Conservation (phyloP, 2,797 vertebrate species). For the Perodicticus potto region DNA sequence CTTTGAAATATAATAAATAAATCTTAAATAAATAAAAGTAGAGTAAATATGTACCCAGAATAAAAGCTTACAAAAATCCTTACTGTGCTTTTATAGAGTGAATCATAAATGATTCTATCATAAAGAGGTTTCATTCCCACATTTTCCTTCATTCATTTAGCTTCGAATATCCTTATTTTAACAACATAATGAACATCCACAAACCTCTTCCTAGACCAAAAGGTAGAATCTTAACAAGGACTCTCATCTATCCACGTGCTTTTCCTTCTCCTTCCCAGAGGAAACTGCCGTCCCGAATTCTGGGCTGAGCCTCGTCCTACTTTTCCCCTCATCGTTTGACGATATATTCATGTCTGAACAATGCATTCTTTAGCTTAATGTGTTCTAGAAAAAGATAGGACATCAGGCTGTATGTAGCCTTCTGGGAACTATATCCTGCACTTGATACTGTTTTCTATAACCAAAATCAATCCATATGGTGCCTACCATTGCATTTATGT, state of each 20-base stretch:
- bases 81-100: background rate
- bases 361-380: background rate
- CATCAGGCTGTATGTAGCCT: background rate
- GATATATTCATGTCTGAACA: background rate
- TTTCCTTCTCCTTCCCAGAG: background rate
- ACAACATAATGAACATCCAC: background rate
- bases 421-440: background rate
- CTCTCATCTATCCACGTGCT: background rate
- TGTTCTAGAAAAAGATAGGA: conserved; percentile 5
- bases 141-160: background rate
- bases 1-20: no score
- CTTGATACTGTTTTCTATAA: background rate
- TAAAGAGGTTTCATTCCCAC: background rate
- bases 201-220: background rate
- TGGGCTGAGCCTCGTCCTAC: background rate
- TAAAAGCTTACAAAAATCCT: background rate
- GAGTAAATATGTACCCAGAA: background rate
- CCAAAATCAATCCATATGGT: background rate
- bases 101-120: background rate
- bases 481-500: background rate
- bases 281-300: background rate
- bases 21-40: no score
- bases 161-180: conserved; percentile 29
- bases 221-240: background rate
- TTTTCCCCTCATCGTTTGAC: background rate